Evolutionary conservation across 1,140 invertebrate species (phyloP).

Genomic region (Yoshiicerus persimilis): DNA sequence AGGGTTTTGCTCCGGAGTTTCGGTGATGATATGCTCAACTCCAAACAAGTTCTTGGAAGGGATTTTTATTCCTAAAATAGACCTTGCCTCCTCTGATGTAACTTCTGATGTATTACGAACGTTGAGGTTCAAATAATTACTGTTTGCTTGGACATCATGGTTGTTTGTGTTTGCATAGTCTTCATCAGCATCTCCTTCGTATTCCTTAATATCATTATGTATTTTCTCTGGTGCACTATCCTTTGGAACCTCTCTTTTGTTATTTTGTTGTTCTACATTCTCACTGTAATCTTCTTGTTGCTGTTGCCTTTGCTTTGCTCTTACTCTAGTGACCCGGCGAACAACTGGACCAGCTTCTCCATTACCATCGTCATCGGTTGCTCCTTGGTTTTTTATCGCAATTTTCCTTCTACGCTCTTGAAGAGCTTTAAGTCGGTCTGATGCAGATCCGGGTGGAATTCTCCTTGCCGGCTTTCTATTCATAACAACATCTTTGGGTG

Average conservation of each 20-base stretch:
- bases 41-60: neutral
- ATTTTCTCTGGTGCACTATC: neutral
- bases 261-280: neutral
- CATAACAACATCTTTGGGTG: slow-evolving; percentile 43
- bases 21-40: neutral
- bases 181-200: neutral
- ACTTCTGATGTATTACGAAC: slow-evolving; percentile 11
- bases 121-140: neutral
- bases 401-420: slow-evolving; percentile 27
- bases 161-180: neutral
- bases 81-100: slow-evolving; percentile 32
- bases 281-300: neutral
- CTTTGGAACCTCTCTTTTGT: slow-evolving; percentile 24
- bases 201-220: neutral
- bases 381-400: neutral
- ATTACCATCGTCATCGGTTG: neutral
- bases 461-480: slow-evolving; percentile 46
- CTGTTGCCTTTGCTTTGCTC: neutral
- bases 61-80: slow-evolving; percentile 25
- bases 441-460: slow-evolving; percentile 44
- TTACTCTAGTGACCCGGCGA: neutral
- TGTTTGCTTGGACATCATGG: neutral
- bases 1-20: neutral
- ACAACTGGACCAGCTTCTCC: neutral
- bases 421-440: slow-evolving; percentile 43